phyloP scores from a whole-genome alignment of 2,797 vertebrate species.

The Platalea minor region DNA sequence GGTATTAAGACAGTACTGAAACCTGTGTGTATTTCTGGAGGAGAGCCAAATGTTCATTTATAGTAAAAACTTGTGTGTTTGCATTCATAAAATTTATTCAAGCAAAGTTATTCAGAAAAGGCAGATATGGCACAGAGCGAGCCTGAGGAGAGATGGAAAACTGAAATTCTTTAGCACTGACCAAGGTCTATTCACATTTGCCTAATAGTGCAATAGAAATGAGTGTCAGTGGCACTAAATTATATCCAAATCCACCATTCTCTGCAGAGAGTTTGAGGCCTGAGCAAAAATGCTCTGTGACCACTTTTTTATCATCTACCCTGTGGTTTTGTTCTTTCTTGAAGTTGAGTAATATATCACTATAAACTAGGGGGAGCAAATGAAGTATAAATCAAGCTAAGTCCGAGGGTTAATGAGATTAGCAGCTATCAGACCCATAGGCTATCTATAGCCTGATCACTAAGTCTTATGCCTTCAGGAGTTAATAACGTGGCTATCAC shows the following conservation, averaged over 20 bases:
- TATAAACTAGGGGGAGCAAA: not conserved
- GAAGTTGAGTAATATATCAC: not conserved
- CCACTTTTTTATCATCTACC: not conserved
- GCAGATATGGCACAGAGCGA: not conserved
- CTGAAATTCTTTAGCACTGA: not conserved
- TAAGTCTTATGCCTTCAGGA: not conserved
- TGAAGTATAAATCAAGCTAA: constrained; percentile 5
- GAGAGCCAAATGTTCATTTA: not conserved
- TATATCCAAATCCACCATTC: not conserved
- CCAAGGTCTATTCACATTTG: not conserved
- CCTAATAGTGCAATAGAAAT: not conserved
- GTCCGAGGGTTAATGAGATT: not conserved
- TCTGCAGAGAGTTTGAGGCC: not conserved
- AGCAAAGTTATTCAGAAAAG: not conserved
- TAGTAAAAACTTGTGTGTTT: not conserved
- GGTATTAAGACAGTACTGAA: not conserved
- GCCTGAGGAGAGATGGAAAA: not conserved
- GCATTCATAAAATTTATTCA: not conserved
- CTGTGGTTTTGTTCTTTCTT: not conserved
- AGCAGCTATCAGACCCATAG: not conserved
- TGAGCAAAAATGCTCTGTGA: not conserved
- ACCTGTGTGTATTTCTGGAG: not conserved
- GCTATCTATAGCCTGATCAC: constrained; percentile 8
- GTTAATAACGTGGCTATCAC: not conserved
- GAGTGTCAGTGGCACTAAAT: not conserved